Evolutionary conservation across 2,797 vertebrate species (phyloP).

Genomic region (Neomorphus geoffroyi): DNA sequence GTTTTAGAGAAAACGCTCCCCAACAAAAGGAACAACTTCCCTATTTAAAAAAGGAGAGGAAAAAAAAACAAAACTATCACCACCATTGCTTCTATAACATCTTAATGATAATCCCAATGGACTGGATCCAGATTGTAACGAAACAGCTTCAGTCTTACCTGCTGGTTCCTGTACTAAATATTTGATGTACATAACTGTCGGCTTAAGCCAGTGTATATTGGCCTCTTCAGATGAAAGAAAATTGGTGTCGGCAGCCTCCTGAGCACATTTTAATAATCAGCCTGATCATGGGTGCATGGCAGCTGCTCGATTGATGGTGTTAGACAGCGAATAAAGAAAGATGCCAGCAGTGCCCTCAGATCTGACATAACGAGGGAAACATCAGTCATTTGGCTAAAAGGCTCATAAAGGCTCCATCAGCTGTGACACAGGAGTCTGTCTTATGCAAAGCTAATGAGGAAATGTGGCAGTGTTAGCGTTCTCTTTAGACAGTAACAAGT

Average conservation of each 20-base stretch:
- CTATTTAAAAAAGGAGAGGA: neutral
- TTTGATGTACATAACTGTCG: conserved; percentile 54
- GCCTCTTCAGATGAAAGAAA: conserved; percentile 78
- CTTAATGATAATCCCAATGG: neutral
- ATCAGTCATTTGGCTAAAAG: conserved; percentile 83
- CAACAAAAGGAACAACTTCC: neutral
- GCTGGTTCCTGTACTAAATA: conserved; percentile 66
- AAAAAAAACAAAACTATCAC: no score
- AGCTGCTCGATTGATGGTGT: conserved; percentile 79
- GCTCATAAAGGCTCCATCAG: conserved; percentile 80
- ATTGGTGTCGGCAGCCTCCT: conserved; percentile 73
- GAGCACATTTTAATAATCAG: conserved; percentile 82
- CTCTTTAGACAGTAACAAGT: conserved; percentile 75
- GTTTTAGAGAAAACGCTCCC: neutral
- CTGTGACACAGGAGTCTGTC: conserved; percentile 77
- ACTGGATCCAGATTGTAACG: neutral
- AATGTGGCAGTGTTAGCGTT: conserved; percentile 72
- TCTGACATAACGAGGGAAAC: conserved; percentile 79
- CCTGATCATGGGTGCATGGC: conserved; percentile 76
- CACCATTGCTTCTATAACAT: neutral
- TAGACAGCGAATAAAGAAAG: conserved; percentile 80
- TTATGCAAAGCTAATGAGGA: conserved; percentile 79
- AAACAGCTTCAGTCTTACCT: conserved; percentile 49
- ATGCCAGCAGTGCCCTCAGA: conserved; percentile 81
- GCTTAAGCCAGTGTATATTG: conserved; percentile 61